Conservation (phyloP, 2,888 invertebrate genomes). For the Urechis unicinctus region DNA sequence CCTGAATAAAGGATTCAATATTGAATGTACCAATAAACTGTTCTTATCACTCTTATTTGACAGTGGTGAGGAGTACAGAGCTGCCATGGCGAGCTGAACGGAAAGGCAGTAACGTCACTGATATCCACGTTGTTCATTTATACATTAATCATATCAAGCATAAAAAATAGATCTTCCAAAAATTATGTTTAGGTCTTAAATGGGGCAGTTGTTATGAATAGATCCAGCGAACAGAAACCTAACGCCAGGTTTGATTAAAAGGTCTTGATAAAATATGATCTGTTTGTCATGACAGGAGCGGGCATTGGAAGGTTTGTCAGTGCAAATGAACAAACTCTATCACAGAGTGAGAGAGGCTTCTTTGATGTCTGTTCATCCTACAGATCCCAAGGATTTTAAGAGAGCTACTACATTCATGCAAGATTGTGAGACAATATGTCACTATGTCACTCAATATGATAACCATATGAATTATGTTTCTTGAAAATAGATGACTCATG, state of each 20-base stretch:
- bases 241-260: background rate
- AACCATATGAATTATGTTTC: no score
- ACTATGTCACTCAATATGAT: no score
- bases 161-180: no score
- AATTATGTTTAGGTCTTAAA: no score
- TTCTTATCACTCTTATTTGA: background rate
- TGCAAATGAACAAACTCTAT: conserved; percentile 34
- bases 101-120: conserved; percentile 36
- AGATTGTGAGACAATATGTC: no score
- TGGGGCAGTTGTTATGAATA: no score
- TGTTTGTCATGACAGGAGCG: conserved; percentile 26
- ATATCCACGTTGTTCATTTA: conserved; percentile 42
- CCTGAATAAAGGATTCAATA: no score
- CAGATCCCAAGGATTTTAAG: conserved; percentile 9
- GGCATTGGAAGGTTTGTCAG: conserved; percentile 38
- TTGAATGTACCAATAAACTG: no score
- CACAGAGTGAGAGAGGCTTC: conserved; percentile 41
- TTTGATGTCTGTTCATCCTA: conserved; percentile 36
- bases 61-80: background rate
- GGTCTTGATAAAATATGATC: background rate
- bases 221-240: no score
- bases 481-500: no score
- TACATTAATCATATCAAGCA: no score
- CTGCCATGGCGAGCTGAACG: conserved; percentile 36
- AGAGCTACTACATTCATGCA: no score